Evolutionary conservation across 2,797 vertebrate genomes (phyloP).

Genomic region (Babyrousa celebensis): DNA sequence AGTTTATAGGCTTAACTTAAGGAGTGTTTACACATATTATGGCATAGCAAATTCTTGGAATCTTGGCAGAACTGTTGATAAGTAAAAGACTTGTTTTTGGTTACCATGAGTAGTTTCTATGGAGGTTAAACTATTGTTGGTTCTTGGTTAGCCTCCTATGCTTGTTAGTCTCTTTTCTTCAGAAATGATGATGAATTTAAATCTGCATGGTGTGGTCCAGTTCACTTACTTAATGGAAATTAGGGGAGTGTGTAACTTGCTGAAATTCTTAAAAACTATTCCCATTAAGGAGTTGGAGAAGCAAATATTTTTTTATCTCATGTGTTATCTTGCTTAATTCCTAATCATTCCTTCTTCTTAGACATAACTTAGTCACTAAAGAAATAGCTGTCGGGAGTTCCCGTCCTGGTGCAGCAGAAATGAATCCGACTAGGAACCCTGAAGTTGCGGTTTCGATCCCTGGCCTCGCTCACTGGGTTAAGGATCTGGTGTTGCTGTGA

Average conservation of each 20-base stretch:
- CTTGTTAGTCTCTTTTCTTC: constrained; percentile 86
- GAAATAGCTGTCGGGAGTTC: neutral
- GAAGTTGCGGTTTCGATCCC: too few relatives aligned
- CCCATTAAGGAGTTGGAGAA: constrained; percentile 83
- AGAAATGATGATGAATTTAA: constrained; percentile 86
- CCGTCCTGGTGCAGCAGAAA: too few relatives aligned
- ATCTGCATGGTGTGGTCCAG: constrained; percentile 78
- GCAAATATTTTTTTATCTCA: constrained; percentile 81
- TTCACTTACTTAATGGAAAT: constrained; percentile 77
- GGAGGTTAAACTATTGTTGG: constrained; percentile 71
- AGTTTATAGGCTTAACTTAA: constrained; percentile 74
- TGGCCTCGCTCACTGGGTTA: too few relatives aligned
- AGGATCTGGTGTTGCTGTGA: too few relatives aligned
- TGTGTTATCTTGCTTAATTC: constrained; percentile 37
- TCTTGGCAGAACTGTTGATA: constrained; percentile 72
- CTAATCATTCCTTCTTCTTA: constrained; percentile 16
- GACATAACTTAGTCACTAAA: neutral
- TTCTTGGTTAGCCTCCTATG: constrained; percentile 72
- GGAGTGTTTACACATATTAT: constrained; percentile 39
- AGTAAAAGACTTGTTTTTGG: constrained; percentile 83
- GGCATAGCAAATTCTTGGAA: constrained; percentile 59
- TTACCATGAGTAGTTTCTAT: constrained; percentile 69
- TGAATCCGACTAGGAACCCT: too few relatives aligned
- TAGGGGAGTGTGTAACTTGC: constrained; percentile 78
- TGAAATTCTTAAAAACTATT: constrained; percentile 81